A percentile compares a stretch with the other conserved stretches of the same genome.
Conservation (phyloP, 2,888 invertebrate genomes). For the Drosophila buzzatii region DNA sequence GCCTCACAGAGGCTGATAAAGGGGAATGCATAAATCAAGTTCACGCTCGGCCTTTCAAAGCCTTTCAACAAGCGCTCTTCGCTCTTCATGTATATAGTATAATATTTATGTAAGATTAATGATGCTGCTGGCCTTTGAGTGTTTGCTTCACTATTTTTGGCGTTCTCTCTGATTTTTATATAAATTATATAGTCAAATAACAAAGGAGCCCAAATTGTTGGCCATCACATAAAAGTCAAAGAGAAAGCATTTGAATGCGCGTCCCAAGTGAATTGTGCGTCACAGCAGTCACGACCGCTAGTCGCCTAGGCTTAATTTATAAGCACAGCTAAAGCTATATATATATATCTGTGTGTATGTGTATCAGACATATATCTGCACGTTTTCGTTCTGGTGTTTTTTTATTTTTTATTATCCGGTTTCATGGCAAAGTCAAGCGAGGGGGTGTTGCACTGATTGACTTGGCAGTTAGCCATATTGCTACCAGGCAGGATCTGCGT, state of each 20-base stretch:
- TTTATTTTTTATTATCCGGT: slow-evolving; percentile 2
- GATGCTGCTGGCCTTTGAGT: slow-evolving; percentile 22
- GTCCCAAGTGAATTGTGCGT: slow-evolving; percentile 35
- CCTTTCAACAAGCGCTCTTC: background rate
- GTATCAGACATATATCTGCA: background rate
- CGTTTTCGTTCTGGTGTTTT: background rate
- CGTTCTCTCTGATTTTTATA: slow-evolving; percentile 50
- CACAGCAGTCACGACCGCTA: slow-evolving; percentile 14
- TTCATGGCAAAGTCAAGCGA: slow-evolving; percentile 29
- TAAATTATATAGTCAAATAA: slow-evolving; percentile 63
- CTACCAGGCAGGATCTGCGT: slow-evolving; percentile 18
- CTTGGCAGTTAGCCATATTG: slow-evolving; percentile 30
- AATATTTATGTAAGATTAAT: slow-evolving; percentile 39
- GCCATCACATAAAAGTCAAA: slow-evolving; percentile 25
- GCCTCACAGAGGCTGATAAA: slow-evolving; percentile 14
- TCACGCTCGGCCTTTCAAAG: background rate
- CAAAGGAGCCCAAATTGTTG: slow-evolving; percentile 32
- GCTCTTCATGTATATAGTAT: background rate
- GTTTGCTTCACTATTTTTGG: background rate
- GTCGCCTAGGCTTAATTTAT: slow-evolving; percentile 44
- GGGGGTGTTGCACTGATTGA: slow-evolving; percentile 61
- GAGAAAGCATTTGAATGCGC: background rate
- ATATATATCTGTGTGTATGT: background rate
- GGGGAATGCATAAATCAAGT: slow-evolving; percentile 18
- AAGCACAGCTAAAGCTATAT: slow-evolving; percentile 22